These are phyloP conservation scores for Cyanoderma ruficeps DNA, from an alignment of 2,113 vertebrate species.

Conservation along the genomic window DNA sequence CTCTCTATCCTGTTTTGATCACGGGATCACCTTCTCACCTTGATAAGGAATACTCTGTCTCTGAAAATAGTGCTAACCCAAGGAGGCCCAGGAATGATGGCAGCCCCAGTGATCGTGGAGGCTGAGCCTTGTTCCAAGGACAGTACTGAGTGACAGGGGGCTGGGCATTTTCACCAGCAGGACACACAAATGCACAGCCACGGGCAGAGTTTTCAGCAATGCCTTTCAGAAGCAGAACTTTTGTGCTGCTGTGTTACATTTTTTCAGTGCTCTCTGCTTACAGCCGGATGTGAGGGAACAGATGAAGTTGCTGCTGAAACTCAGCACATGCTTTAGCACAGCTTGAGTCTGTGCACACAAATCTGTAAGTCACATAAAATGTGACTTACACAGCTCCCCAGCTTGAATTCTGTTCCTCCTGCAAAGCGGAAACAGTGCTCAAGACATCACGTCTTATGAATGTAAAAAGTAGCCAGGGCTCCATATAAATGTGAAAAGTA, in stretches of 20 bases:
- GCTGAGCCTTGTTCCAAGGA: not conserved
- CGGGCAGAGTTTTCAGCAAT: not conserved
- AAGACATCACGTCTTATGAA: not conserved
- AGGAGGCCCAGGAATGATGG: not conserved
- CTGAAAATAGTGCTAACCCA: not conserved
- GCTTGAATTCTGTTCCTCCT: not conserved
- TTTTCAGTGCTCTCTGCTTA: not conserved
- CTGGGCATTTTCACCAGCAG: not conserved
- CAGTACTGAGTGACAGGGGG: not conserved
- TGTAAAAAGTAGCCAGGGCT: not conserved
- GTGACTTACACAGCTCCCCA: not conserved
- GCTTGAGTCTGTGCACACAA: not conserved
- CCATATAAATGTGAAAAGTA: not conserved
- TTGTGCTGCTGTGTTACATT: not conserved
- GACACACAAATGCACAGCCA: not conserved
- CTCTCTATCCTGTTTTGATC: not conserved
- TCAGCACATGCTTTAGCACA: not conserved
- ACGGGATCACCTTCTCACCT: not conserved
- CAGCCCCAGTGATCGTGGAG: not conserved
- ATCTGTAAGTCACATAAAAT: not conserved
- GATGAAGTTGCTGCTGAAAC: not conserved
- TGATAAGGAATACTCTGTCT: conserved; percentile 10
- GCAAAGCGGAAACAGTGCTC: not conserved
- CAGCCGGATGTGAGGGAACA: not conserved
- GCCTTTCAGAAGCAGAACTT: not conserved